These are phyloP conservation scores for Pteropus alecto DNA, from an alignment of 2,113 vertebrate genomes.

Conservation along the genomic window DNA sequence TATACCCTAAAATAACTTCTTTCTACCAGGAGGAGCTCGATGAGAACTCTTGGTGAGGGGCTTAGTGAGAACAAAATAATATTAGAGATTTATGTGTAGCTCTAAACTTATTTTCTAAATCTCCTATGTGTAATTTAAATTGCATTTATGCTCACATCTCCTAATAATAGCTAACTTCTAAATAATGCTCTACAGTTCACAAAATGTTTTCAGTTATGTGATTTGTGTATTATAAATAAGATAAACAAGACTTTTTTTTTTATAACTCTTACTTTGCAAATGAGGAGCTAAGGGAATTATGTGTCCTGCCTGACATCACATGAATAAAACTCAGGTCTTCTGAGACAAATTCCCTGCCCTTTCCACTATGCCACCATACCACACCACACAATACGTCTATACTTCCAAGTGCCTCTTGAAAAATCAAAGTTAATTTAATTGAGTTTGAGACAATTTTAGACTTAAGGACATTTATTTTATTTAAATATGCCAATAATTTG, in stretches of 20 bases:
- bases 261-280: neutral
- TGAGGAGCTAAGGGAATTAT: neutral
- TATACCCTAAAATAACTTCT: neutral
- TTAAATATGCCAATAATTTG: neutral
- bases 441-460: conserved; percentile 2
- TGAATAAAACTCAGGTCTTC: neutral
- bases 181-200: neutral
- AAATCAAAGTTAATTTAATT: conserved; percentile 51
- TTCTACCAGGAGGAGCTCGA: neutral
- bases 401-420: neutral
- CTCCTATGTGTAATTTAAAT: neutral
- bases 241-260: neutral
- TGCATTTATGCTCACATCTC: neutral
- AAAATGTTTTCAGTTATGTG: neutral
- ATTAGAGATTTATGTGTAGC: neutral
- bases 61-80: neutral
- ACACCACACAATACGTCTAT: neutral
- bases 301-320: neutral
- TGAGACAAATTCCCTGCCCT: neutral
- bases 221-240: neutral
- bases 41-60: neutral
- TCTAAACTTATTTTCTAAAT: neutral
- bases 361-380: neutral
- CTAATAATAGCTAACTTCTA: neutral
- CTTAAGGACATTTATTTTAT: neutral